These are phyloP conservation scores for Macrochelys suwanniensis DNA, from an alignment of 2,797 vertebrate genomes.

Conservation along the genomic window DNA sequence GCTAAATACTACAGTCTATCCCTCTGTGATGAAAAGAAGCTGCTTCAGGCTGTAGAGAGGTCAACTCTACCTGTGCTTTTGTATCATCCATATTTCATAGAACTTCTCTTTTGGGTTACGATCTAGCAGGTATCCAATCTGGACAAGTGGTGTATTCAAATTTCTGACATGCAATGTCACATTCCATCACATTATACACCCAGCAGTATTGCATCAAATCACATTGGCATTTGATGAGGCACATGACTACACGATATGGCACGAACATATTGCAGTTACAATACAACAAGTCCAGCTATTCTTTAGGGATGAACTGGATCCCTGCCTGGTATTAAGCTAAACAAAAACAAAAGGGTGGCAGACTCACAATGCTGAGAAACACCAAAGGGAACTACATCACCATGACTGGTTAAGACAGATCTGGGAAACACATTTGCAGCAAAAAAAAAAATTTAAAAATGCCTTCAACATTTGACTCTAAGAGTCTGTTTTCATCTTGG, in stretches of 20 bases:
- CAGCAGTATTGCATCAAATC: conserved; percentile 3
- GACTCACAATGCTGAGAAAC: not conserved
- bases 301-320: conserved; percentile 14
- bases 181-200: not conserved
- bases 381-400: not conserved
- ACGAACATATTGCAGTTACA: not conserved
- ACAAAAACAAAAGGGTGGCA: not conserved
- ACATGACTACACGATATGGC: conserved; percentile 19
- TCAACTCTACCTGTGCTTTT: not conserved
- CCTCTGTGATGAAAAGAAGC: rapidly evolving
- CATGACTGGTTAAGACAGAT: not conserved
- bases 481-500: not conserved
- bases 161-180: conserved; percentile 29
- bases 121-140: conserved; percentile 14
- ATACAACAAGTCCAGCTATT: conserved; percentile 35
- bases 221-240: conserved; percentile 39
- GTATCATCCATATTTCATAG: not conserved
- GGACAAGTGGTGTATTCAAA: not conserved
- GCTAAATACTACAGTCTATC: not conserved
- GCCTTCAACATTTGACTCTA: not conserved
- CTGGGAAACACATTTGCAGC: not conserved
- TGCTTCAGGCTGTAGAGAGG: not conserved
- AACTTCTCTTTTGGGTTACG: not conserved
- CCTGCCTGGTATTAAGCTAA: conserved; percentile 38
- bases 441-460: too few relatives aligned